Percentiles rank a stretch among this genome's conserved stretches.
Conservation (phyloP, 2,797 vertebrate genomes). For the Melanotaenia trifasciata region DNA sequence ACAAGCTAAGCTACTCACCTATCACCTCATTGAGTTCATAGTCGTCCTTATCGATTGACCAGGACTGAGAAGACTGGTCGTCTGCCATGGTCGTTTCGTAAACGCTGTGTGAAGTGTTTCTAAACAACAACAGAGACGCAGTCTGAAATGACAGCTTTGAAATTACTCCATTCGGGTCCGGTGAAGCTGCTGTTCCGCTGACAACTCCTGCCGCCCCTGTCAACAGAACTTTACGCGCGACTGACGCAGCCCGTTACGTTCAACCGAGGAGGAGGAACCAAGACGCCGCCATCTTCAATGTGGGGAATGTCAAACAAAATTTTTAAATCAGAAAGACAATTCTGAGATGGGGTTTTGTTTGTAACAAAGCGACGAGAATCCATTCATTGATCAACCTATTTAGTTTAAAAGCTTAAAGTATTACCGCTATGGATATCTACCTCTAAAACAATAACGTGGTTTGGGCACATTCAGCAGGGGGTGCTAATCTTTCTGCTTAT, state of each 20-base stretch:
- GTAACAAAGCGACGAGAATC: neutral
- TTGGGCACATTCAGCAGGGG: slow-evolving; percentile 21
- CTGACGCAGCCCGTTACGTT: slow-evolving; percentile 63
- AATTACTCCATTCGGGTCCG: slow-evolving; percentile 75
- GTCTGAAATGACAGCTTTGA: slow-evolving; percentile 30
- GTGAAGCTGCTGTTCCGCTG: slow-evolving; percentile 64
- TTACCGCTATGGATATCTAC: neutral
- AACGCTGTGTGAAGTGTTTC: slow-evolving; percentile 35
- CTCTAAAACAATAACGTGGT: neutral
- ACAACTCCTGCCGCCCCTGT: slow-evolving; percentile 77
- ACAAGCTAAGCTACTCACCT: slow-evolving; percentile 87
- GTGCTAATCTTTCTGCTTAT: slow-evolving; percentile 10
- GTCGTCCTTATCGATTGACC: slow-evolving; percentile 95
- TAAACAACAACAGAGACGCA: slow-evolving; percentile 21
- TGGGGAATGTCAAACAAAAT: slow-evolving; percentile 37
- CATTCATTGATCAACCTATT: rapidly evolving
- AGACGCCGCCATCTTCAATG: slow-evolving; percentile 78
- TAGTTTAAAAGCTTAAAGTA: neutral
- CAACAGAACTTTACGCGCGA: slow-evolving; percentile 78
- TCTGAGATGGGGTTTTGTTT: no score
- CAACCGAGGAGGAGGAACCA: slow-evolving; percentile 7
- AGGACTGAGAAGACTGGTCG: slow-evolving; percentile 89
- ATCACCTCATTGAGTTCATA: slow-evolving; percentile 97
- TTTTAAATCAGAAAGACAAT: neutral
- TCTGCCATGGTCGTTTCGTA: slow-evolving; percentile 84